These are phyloP conservation scores for Venusia cambrica DNA, from an alignment of 2,888 invertebrate genomes.

Conservation along the genomic window DNA sequence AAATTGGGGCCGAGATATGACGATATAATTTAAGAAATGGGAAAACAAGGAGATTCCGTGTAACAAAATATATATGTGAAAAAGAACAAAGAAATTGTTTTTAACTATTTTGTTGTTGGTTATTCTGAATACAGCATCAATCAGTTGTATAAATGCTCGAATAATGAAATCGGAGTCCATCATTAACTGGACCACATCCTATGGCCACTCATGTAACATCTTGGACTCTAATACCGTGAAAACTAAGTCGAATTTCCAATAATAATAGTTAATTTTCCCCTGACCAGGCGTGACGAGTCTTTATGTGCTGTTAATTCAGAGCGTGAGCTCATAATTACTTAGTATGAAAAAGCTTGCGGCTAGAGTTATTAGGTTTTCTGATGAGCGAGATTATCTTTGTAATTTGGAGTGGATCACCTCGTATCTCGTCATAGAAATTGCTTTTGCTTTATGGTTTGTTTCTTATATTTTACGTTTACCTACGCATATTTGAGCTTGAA, in stretches of 20 bases:
- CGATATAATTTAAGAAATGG: no score
- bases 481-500: no score
- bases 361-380: constrained; percentile 7
- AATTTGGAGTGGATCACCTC: constrained; percentile 5
- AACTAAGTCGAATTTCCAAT: constrained; percentile 6
- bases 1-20: no score
- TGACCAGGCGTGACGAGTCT: constrained; percentile 13
- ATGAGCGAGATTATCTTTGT: constrained; percentile 5
- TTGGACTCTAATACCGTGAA: constrained; percentile 7
- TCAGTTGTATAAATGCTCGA: no score
- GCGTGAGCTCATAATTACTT: constrained; percentile 20
- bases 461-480: no score
- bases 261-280: constrained; percentile 12
- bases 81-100: no score
- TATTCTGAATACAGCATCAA: constrained; percentile 16
- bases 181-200: constrained; percentile 20
- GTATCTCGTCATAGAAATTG: no score
- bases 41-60: no score
- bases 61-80: no score
- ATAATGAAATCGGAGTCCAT: constrained; percentile 21
- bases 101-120: no score
- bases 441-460: no score
- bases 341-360: constrained; percentile 6
- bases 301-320: constrained; percentile 22
- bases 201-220: constrained; percentile 8